These are phyloP conservation scores for Rachycentron canadum DNA, from an alignment of 2,797 vertebrate genomes.

Conservation along the genomic window DNA sequence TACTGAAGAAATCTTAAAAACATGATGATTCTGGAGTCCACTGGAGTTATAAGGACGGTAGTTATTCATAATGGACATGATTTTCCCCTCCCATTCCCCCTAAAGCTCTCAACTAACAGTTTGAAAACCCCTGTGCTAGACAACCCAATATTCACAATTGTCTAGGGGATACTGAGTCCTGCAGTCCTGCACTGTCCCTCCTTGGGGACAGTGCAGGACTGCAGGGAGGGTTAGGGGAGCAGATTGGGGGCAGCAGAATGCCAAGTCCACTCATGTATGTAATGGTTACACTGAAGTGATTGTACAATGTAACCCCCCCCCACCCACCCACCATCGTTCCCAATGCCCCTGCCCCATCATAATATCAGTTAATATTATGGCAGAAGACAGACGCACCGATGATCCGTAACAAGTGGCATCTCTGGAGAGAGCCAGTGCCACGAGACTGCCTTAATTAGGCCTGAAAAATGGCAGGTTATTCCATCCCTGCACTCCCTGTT, in stretches of 20 bases:
- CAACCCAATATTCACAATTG: conserved; percentile 3
- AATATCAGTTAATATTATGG: conserved; percentile 85
- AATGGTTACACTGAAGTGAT: conserved; percentile 78
- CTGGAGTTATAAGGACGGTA: too few species aligned
- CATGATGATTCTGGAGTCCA: too few species aligned
- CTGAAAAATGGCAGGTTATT: conserved; percentile 83
- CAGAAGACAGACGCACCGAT: conserved; percentile 81
- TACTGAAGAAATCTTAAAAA: neutral
- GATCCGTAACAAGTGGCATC: conserved; percentile 83
- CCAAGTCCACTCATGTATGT: conserved; percentile 77
- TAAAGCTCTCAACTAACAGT: neutral
- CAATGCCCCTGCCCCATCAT: conserved; percentile 66
- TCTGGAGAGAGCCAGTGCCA: conserved; percentile 74
- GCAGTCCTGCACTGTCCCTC: too few species aligned
- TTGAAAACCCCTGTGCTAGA: neutral
- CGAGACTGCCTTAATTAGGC: conserved; percentile 82
- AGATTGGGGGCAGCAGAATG: conserved; percentile 64
- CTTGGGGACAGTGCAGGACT: conserved; percentile 29
- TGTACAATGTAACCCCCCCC: conserved; percentile 60
- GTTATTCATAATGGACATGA: neutral
- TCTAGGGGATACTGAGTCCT: conserved; percentile 1
- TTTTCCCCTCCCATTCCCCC: neutral
- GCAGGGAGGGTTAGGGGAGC: conserved; percentile 43
- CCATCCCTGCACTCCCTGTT: conserved; percentile 67
- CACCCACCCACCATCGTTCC: conserved; percentile 21